A percentile compares a stretch with the other conserved stretches of the same genome.
phyloP scores from a whole-genome alignment of 2,888 invertebrate species.

The Sthenelais limicola region DNA sequence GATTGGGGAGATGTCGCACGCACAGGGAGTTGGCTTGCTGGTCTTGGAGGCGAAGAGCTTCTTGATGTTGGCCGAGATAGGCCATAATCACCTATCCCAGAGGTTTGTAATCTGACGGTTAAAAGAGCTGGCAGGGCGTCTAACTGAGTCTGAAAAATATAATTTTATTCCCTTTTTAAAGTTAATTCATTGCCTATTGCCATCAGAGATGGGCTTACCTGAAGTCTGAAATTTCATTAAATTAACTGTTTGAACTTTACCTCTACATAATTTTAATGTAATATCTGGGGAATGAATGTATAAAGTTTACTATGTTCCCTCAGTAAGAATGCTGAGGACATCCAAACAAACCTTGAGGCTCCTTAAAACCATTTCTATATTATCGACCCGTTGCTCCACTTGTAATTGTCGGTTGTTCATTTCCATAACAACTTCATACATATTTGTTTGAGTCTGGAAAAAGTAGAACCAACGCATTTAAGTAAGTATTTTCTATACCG shows the following conservation, averaged over 20 bases:
- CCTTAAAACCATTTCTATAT: constrained; percentile 92
- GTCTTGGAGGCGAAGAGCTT: constrained; percentile 5
- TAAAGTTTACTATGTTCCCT: too few species aligned
- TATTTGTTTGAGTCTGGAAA: constrained; percentile 95
- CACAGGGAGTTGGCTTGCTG: constrained; percentile 1
- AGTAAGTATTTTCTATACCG: too few species aligned
- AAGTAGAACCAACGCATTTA: too few species aligned
- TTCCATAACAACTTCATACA: constrained; percentile 98
- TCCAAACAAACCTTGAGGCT: constrained; percentile 78
- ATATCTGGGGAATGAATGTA: background rate
- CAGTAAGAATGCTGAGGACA: background rate
- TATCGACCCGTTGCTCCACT: constrained; percentile 92
- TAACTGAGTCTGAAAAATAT: constrained; percentile 23
- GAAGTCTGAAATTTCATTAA: background rate
- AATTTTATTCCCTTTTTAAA: background rate
- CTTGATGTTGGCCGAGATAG: constrained; percentile 8
- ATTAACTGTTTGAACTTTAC: background rate
- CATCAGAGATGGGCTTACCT: background rate
- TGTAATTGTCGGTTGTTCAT: constrained; percentile 95
- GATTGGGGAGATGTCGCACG: constrained; percentile 8
- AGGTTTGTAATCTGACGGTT: constrained; percentile 10
- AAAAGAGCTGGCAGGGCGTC: constrained; percentile 24
- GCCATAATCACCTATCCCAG: background rate
- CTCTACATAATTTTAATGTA: background rate
- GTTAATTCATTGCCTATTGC: background rate